Conservation (phyloP, 92 coral and sea anemone genomes). For the Parazoanthus swiftii region DNA sequence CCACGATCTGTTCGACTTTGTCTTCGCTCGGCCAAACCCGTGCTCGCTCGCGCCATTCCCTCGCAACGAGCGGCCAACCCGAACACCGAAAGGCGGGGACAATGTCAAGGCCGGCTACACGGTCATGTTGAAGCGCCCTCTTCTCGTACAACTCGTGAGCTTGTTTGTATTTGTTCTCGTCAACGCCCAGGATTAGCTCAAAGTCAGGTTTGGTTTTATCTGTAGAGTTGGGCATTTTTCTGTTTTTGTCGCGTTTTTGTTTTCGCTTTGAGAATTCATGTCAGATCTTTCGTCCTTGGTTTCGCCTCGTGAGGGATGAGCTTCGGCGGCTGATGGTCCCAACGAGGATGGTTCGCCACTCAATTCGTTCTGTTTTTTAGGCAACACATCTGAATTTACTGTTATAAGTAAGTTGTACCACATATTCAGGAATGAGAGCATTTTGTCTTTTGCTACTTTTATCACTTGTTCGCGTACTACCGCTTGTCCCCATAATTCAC, state of each 20-base stretch:
- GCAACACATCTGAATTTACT: not conserved
- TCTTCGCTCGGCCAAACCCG: slow-evolving; percentile 74
- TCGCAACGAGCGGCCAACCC: slow-evolving; percentile 73
- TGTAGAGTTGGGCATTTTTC: not conserved
- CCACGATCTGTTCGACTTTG: slow-evolving; percentile 48
- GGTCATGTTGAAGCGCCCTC: slow-evolving; percentile 20
- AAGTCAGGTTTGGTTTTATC: not conserved
- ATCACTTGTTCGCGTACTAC: not conserved
- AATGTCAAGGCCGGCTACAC: slow-evolving; percentile 56
- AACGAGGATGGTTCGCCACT: not conserved
- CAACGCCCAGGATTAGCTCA: not conserved
- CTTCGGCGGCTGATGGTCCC: not conserved
- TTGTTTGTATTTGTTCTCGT: not conserved
- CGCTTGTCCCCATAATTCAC: not conserved
- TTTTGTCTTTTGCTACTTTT: too few species aligned
- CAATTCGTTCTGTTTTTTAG: not conserved
- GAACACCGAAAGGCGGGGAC: slow-evolving; percentile 69
- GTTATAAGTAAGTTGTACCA: not conserved
- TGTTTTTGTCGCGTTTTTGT: not conserved
- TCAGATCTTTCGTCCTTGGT: slow-evolving; percentile 5
- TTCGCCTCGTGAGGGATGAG: not conserved
- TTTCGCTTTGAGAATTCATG: not conserved
- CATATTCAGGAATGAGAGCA: too few species aligned
- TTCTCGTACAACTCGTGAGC: slow-evolving; percentile 5
- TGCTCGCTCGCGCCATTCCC: slow-evolving; percentile 61